Percentiles rank a stretch among this genome's conserved stretches.
phyloP scores from a whole-genome alignment of 2,888 invertebrate species.

The Eupithecia centaureata region DNA sequence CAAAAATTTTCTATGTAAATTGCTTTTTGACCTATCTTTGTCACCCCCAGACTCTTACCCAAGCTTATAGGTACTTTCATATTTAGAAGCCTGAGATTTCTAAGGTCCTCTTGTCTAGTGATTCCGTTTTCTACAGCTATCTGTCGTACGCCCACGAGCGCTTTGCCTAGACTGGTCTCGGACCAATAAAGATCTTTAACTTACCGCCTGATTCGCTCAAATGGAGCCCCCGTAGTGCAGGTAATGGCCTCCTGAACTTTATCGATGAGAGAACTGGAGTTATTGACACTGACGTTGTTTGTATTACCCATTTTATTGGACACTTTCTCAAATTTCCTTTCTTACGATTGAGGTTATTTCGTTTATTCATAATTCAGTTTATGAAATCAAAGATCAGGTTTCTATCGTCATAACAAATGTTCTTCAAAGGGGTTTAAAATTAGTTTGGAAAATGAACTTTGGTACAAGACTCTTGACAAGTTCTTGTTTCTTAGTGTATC shows the following conservation, averaged over 20 bases:
- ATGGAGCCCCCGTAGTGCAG: constrained; percentile 39
- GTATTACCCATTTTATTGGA: constrained; percentile 25
- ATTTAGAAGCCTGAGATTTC: neutral
- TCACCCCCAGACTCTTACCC: neutral
- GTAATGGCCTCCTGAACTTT: constrained; percentile 41
- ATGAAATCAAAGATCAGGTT: neutral
- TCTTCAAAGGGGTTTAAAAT: neutral
- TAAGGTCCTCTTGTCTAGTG: constrained; percentile 14
- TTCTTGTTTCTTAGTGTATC: too few species aligned
- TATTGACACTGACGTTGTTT: constrained; percentile 31
- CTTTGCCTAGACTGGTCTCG: constrained; percentile 48
- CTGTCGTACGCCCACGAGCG: constrained; percentile 50
- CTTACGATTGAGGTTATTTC: neutral
- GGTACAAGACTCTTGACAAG: too few species aligned
- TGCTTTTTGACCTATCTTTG: neutral
- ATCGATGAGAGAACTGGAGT: constrained; percentile 36
- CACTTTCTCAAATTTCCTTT: constrained; percentile 24
- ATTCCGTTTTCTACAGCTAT: constrained; percentile 34
- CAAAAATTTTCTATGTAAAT: neutral
- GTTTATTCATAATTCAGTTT: neutral
- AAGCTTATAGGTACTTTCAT: too few species aligned
- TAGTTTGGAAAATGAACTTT: neutral
- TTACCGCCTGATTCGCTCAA: constrained; percentile 41
- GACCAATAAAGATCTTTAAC: constrained; percentile 45
- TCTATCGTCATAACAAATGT: neutral